phyloP scores from a whole-genome alignment of 2,888 invertebrate species.

The Linhomoeus sp. region DNA sequence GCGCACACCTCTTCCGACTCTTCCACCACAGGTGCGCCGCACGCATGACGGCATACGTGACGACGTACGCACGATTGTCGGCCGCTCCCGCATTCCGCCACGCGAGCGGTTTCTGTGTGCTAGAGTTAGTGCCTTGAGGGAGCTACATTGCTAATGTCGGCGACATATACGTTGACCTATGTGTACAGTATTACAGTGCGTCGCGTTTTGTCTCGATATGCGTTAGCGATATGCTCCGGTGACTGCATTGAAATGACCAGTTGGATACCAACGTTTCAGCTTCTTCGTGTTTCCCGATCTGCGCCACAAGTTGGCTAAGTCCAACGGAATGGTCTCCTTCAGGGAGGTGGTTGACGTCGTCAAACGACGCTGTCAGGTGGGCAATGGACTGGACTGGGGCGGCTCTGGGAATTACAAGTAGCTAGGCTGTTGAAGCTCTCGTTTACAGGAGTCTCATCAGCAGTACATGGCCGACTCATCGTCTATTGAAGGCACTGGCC shows the following conservation, averaged over 20 bases:
- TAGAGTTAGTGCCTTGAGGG: background rate
- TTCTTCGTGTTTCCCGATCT: constrained; percentile 17
- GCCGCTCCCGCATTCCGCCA: background rate
- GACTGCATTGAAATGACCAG: too few relatives aligned
- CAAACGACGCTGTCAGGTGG: background rate
- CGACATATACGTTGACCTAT: too few relatives aligned
- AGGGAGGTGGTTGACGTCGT: background rate
- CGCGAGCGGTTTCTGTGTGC: background rate
- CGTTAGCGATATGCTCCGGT: too few relatives aligned
- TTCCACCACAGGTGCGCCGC: constrained; percentile 63
- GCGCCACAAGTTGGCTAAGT: constrained; percentile 14
- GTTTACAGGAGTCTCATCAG: background rate
- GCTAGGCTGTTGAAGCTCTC: too few relatives aligned
- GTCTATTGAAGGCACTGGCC: background rate
- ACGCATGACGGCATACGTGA: background rate
- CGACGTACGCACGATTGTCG: background rate
- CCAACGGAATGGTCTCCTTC: constrained; percentile 13
- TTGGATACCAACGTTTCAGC: constrained; percentile 9
- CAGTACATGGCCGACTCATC: background rate
- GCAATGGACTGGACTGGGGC: too few relatives aligned
- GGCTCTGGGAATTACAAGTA: too few relatives aligned
- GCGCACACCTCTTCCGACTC: constrained; percentile 89
- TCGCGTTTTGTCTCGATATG: too few relatives aligned
- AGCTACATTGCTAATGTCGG: too few relatives aligned
- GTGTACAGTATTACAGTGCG: too few relatives aligned